Base-by-base conservation (phyloP, 2,888 invertebrate species). In the Heliconius ethilla region DNA sequence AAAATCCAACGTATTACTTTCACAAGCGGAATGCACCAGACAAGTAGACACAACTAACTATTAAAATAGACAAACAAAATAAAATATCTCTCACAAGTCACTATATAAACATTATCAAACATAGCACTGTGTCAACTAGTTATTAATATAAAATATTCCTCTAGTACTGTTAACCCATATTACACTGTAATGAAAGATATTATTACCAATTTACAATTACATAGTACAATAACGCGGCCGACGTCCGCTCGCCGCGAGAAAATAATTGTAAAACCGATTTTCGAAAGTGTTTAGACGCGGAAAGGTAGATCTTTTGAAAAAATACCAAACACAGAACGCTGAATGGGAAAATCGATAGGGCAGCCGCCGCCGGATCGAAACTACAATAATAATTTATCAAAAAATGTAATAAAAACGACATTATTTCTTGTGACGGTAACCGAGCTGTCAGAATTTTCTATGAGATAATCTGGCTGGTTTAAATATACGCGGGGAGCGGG, bases 321-420 rank as follows among this genome's bases (percentile, higher is more conserved):
- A 89, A 90, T 90, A 92, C 89, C 91, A 93, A 92, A 92, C 91
- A 91, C 87, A 89, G 88, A 89, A 92, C 90, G 90, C 89, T 91
- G 92, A 93, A 93, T 92, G 92, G 90, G 91, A 94, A 93, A 93
- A 94, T 92, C 93, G 93, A 94, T 93, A 91, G 91, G 90, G 89
- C 90, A 91, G 92, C 89, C 87, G 88, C 87, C 88, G 88, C 89
- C 88, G 90, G 89, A 89, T 89, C 89, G 88, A 91, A 93, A 92
- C 91, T 92, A 91, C 89, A 91, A 93, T 92, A 91, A 92, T 91
- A 91, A 93, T 94, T 94, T 93, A 94, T 93, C 94, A 93, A 94
- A 94, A 94, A 93, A 92, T 94, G 89, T 93, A 94, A 93, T 94
- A 94, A 93, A 94, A 94, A 93, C 92, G 92, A 92, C 94, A 94